phyloP scores from a whole-genome alignment of 2,113 vertebrate genomes.

The Zosterops pallidus region DNA sequence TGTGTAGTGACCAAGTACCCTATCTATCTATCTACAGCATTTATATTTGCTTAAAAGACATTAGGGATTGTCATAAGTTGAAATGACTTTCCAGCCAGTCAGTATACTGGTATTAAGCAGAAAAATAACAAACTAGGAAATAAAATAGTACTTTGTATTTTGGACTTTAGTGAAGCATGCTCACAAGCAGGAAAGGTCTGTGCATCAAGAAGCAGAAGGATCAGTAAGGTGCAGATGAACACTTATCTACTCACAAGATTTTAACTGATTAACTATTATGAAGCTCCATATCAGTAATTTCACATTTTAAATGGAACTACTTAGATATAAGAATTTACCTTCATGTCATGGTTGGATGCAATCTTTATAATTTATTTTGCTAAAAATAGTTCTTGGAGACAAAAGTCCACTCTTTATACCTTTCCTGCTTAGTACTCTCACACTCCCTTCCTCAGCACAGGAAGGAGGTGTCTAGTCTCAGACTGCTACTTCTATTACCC shows the following conservation, averaged over 20 bases:
- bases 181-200: neutral
- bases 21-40: neutral
- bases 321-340: neutral
- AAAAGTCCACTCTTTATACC: neutral
- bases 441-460: neutral
- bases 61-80: neutral
- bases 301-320: neutral
- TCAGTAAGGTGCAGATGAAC: neutral
- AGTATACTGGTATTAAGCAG: neutral
- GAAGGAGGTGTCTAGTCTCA: neutral
- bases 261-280: neutral
- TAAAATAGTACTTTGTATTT: neutral
- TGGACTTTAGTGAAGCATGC: neutral
- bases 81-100: neutral
- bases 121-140: neutral
- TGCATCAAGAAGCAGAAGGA: neutral
- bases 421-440: neutral
- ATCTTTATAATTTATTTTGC: neutral
- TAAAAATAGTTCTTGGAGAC: neutral
- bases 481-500: constrained; percentile 31
- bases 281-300: neutral
- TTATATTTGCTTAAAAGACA: neutral
- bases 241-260: neutral
- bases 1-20: neutral
- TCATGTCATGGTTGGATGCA: neutral